These are phyloP conservation scores for Hydroisotoma schaefferi DNA, from an alignment of 2,888 invertebrate species.

Conservation along the genomic window DNA sequence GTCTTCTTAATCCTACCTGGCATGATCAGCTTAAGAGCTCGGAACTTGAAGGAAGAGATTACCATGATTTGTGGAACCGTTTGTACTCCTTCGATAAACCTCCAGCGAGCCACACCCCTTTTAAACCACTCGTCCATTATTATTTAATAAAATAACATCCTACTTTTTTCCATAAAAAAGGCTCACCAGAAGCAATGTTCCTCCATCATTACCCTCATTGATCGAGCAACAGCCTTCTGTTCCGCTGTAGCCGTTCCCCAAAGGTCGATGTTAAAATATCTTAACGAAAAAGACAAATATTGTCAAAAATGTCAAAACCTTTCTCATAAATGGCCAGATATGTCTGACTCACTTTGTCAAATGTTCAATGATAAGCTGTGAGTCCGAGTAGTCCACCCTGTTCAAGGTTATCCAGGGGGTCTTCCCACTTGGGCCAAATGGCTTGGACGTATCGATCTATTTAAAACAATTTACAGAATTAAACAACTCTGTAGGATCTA, in stretches of 20 bases:
- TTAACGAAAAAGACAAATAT: slow-evolving; percentile 17
- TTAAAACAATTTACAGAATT: too few relatives aligned
- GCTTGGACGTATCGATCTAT: neutral
- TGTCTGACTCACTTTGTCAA: slow-evolving; percentile 4
- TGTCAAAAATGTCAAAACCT: neutral
- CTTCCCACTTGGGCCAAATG: slow-evolving; percentile 22
- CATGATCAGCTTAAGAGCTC: neutral
- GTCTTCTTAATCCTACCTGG: slow-evolving; percentile 5
- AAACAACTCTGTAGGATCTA: neutral
- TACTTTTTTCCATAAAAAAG: neutral
- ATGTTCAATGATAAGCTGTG: slow-evolving; percentile 37
- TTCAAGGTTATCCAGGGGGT: slow-evolving; percentile 45
- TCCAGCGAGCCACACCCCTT: slow-evolving; percentile 10
- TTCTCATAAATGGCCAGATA: neutral
- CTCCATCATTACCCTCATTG: slow-evolving; percentile 48
- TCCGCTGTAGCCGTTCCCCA: slow-evolving; percentile 36
- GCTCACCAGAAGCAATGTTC: slow-evolving; percentile 53
- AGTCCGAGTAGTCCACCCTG: slow-evolving; percentile 35
- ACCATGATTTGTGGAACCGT: neutral
- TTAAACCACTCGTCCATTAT: neutral
- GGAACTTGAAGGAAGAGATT: neutral
- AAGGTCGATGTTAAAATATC: too few relatives aligned
- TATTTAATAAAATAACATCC: neutral
- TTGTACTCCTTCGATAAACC: slow-evolving; percentile 5
- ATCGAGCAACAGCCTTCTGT: slow-evolving; percentile 17